Base-by-base conservation (phyloP, 2,888 invertebrate genomes). In the Calameuta filiformis region DNA sequence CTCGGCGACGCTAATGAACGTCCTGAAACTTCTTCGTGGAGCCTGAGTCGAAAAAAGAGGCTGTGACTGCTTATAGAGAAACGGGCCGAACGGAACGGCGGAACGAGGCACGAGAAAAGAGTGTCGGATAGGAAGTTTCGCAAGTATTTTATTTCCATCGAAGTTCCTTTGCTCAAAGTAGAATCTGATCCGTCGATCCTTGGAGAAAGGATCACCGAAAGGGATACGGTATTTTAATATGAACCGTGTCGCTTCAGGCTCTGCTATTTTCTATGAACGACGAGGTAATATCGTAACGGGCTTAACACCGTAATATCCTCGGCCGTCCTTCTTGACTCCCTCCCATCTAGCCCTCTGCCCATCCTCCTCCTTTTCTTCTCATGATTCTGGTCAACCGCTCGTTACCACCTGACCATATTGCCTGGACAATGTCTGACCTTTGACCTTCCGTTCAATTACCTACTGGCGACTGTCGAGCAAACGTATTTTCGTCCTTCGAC, bases 1-100 rank as follows among this genome's bases (percentile, higher is more conserved):
- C 71, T 77, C 76, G 78, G 71, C 77, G 75, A 79, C 75, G 76
- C 77, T 80, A 79, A 82, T 79, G 77, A 81, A 82, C 78, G 76
- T 75, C 77, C 73, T 34, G 40, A 56, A 56, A 56, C 56, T 56
- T 56, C 56, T 56, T 56, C 23, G 56, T 56, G 56, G 23, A 23
- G 40, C 15, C 40, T 6, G 40, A 15, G 56, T 23, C 23, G 56
- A 23, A 23, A 37, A 40, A 40, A 15, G 40, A 23, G 56, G 15
- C 15, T 15, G 15, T 6, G 6, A 23, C 40, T 56, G 56, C 56
- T 56, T 23, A 9, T 3, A 56, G 2, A 23, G 23, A 23, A 56
- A 23, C 9, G 23, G 40, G 33, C 3, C 4, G 11, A 15, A 12
- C 15, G 4, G 0, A 15, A 4, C 15, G 12, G 9, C 15, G 40